phyloP scores from a whole-genome alignment of 2,113 vertebrate species.

The Pampusana beccarii region DNA sequence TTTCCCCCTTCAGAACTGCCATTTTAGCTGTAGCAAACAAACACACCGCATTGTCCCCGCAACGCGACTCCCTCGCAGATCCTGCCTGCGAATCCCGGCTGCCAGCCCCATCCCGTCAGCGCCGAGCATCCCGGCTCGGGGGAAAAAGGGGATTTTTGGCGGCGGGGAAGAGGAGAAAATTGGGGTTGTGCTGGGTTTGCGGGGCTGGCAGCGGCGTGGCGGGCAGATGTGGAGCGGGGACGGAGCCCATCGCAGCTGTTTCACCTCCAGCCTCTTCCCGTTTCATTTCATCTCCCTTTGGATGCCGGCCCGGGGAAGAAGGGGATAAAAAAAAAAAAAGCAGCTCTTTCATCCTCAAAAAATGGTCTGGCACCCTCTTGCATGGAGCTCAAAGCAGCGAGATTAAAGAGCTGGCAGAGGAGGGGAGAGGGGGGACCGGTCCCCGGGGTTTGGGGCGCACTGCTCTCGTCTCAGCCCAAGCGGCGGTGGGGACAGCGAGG shows the following conservation, averaged over 20 bases:
- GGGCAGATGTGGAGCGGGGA: neutral
- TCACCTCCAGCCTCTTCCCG: constrained; percentile 55
- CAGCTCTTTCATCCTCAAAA: constrained; percentile 49
- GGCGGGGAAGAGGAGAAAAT: neutral
- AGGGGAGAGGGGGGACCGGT: neutral
- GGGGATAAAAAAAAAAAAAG: neutral
- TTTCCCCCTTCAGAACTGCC: constrained; percentile 42
- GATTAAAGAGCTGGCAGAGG: neutral
- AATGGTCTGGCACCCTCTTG: constrained; percentile 26
- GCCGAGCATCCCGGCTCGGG: neutral
- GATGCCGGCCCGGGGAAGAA: neutral
- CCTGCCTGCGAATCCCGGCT: neutral
- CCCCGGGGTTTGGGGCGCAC: neutral
- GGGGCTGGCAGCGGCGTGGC: neutral
- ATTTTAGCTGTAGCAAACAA: constrained; percentile 65
- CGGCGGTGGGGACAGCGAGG: rapidly evolving
- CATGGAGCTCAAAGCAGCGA: neutral
- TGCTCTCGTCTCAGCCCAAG: rapidly evolving
- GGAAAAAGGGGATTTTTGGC: neutral
- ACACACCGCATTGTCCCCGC: neutral
- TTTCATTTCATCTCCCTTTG: constrained; percentile 57
- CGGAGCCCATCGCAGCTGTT: neutral
- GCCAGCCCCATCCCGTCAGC: neutral
- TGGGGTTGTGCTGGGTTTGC: neutral
- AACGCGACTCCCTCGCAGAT: neutral